Evolutionary conservation across 2,797 vertebrate species (phyloP).

Genomic region (Danio kyathit): DNA sequence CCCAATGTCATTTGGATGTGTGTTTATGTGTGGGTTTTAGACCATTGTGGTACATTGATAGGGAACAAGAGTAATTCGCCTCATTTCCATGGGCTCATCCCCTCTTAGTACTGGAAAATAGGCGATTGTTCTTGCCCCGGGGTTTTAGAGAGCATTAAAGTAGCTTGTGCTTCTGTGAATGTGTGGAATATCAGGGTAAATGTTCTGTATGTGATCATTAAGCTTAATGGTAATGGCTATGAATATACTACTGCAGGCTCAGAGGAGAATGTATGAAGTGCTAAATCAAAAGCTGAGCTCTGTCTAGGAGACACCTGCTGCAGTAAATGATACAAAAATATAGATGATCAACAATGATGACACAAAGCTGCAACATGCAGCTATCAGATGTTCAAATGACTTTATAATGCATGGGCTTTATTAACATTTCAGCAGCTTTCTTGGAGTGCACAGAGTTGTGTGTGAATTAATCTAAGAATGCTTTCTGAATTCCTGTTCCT

Average conservation of each 20-base stretch:
- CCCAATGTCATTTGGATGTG: slow-evolving; percentile 60
- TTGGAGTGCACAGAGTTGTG: too few species aligned
- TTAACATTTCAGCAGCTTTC: slow-evolving; percentile 19
- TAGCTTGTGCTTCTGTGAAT: background rate
- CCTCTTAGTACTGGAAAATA: slow-evolving; percentile 20
- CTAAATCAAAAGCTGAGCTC: background rate
- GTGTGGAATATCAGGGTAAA: slow-evolving; percentile 7
- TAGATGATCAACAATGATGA: slow-evolving; percentile 30
- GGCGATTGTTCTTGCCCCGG: background rate
- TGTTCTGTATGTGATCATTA: slow-evolving; percentile 14
- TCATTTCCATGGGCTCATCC: slow-evolving; percentile 55
- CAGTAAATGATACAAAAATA: background rate
- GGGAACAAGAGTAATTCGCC: slow-evolving; percentile 56
- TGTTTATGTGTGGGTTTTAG: slow-evolving; percentile 21
- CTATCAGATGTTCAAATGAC: slow-evolving; percentile 13
- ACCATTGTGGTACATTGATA: slow-evolving; percentile 22
- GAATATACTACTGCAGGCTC: background rate
- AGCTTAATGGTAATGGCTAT: background rate
- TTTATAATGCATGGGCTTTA: slow-evolving; percentile 31
- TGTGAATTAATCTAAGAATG: background rate
- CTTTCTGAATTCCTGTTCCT: too few species aligned
- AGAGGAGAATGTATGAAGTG: background rate
- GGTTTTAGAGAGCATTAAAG: slow-evolving; percentile 20
- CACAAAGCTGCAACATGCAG: slow-evolving; percentile 12
- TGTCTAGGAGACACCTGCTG: slow-evolving; percentile 21